Evolutionary conservation across 2,113 vertebrate species (phyloP), one percentile per base, ranked within the genome.

Genomic region (Percina caprodes): DNA sequence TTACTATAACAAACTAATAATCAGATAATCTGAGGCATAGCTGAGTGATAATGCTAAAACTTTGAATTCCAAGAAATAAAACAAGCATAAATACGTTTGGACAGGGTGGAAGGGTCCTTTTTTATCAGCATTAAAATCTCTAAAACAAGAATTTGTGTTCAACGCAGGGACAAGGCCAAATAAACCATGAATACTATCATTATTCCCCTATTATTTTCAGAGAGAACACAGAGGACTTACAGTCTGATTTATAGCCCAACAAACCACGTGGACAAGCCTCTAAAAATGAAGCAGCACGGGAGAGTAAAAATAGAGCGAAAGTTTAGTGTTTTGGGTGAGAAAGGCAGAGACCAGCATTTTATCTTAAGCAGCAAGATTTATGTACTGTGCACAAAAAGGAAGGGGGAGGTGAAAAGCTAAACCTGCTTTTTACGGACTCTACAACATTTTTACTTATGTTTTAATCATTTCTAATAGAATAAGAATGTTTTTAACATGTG

Each of bases 221-320:
- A 69, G 35, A 62, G n/a, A 74, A 75, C 63, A 73, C 58, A 54
- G 66, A 71, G 45, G 58, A 74, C 63, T 63, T 61, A 46, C 61
- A 78, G 75, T 63, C 45, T 81, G 71, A 92, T 89, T 90, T 89
- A 89, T 67, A 33, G 63, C 42, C 69, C 67, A 65, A 67, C 75
- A 87, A 88, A 82, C 62, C 75, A 86, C 26, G 12, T 48, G 71
- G 79, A 87, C 60, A 56, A 63, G 68, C 56, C 83, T 87, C 69
- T 87, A 88, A 86, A 88, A 82, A 61, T 73, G 24, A 67, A 86
- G 68, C 84, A 62, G 61, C 67, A 48, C 19, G 13, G 5, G 18
- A 72, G 67, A 63, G 55, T 86, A 85, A 88, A 90, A 88, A 89
- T 84, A 90, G 80, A 86, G 77, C 13, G 2, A 87, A 83, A 77